phyloP scores from a whole-genome alignment of 2,888 invertebrate species.

The Papilio gigon region DNA sequence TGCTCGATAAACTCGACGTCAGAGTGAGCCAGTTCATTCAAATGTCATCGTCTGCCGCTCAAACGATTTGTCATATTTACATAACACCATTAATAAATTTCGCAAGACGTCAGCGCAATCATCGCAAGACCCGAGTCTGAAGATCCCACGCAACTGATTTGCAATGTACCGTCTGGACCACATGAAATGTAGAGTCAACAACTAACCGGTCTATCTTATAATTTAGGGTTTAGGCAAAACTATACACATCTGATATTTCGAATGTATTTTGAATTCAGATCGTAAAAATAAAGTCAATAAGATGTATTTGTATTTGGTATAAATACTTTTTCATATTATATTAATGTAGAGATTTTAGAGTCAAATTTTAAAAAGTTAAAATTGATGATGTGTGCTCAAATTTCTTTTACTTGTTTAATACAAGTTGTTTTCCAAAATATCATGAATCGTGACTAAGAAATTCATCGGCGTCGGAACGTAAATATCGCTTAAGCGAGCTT shows the following conservation, averaged over 20 bases:
- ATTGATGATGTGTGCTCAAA: constrained; percentile 1
- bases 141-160: constrained; percentile 79
- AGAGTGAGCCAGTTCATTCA: constrained; percentile 38
- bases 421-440: constrained; percentile 24
- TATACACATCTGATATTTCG: not conserved
- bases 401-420: not conserved
- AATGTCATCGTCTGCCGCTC: constrained; percentile 33
- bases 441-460: constrained; percentile 25
- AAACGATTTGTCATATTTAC: constrained; percentile 67
- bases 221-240: constrained; percentile 18
- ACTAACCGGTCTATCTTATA: constrained; percentile 18
- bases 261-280: not conserved
- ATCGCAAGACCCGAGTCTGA: constrained; percentile 62
- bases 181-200: constrained; percentile 9
- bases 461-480: constrained; percentile 28
- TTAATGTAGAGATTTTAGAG: too few species aligned
- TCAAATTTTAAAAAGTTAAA: too few species aligned
- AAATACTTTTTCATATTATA: not conserved
- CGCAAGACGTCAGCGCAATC: constrained; percentile 62
- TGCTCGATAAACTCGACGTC: constrained; percentile 28
- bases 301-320: not conserved
- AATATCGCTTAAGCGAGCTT: constrained; percentile 36
- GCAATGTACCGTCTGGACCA: constrained; percentile 56
- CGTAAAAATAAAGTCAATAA: too few species aligned
- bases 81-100: constrained; percentile 69